Base-by-base conservation (phyloP, 2,797 vertebrate species). In the Coregonus ussuriensis region DNA sequence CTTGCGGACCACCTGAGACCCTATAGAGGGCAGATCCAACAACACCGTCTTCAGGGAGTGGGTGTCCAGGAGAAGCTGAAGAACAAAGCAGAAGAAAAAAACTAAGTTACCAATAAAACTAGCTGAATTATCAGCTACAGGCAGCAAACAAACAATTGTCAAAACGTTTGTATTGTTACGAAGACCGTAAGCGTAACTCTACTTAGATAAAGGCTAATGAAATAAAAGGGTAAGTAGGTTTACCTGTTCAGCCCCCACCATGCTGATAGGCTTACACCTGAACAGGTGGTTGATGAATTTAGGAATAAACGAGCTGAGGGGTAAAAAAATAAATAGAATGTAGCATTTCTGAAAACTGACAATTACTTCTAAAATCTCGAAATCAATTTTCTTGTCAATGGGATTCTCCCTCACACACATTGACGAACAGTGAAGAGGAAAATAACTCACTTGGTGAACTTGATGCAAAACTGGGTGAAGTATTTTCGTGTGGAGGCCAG, bases 221-320 rank as follows among this genome's bases (percentile, higher is more conserved):
- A 66, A 18, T 51, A 11, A 62, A 79, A 31, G 98, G 99, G 93
- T 99, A 99, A 91, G 97, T 99, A 83, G 97, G 97, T 0, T 93
- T 89, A 99, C 98, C 95, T 99, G 98, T 63, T 99, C 98, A 47
- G 98, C 98, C 56, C 98, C 98, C 87, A 99, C 98, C 98, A 99
- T 99, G 93, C 98, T 99, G 87, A 99, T 97, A 0, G 98, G 98
- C 77, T 99, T 99, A 94, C 98, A 99, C 88, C 98, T 96, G 91
- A 99, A 99, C 81, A 99, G 93, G 83, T 99, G 98, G 90, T 98
- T 99, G 91, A 99, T 99, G 90, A 99, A 99, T 87, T 99, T 99
- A 72, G 98, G 98, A 89, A 99, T 99, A 90, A 99, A 99, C 79
- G 97, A 98, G 91, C 98, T 99, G 89, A 77, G 82, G 85, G 79